Percentiles rank a stretch among this genome's conserved stretches.
These are phyloP conservation scores for Antheraea pernyi DNA, from an alignment of 1,140 invertebrate species.

Conservation along the genomic window DNA sequence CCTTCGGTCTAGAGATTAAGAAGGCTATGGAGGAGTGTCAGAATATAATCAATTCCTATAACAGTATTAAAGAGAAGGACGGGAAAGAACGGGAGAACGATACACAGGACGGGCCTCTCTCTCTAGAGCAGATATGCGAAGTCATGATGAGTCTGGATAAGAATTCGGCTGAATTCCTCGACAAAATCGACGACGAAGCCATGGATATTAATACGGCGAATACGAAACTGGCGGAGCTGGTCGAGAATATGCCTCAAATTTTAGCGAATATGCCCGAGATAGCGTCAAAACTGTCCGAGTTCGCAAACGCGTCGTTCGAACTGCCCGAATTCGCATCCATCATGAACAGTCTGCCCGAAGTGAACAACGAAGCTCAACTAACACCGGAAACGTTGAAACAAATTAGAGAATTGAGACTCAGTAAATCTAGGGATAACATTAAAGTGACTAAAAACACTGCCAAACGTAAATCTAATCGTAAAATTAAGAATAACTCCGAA, in stretches of 20 bases:
- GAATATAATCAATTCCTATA: conserved; percentile 71
- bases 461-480: conserved; percentile 62
- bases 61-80: conserved; percentile 36
- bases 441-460: conserved; percentile 70
- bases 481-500: conserved; percentile 41
- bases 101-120: conserved; percentile 38
- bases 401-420: conserved; percentile 64
- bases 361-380: conserved; percentile 60
- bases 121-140: conserved; percentile 65
- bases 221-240: conserved; percentile 55
- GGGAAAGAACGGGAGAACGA: conserved; percentile 42
- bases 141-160: conserved; percentile 67
- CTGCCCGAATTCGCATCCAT: conserved; percentile 66
- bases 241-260: conserved; percentile 71
- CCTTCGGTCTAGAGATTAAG: conserved; percentile 66
- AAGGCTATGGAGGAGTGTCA: conserved; percentile 72
- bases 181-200: conserved; percentile 54
- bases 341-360: conserved; percentile 60
- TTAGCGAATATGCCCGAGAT: conserved; percentile 71
- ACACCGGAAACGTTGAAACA: conserved; percentile 72
- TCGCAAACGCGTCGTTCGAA: conserved; percentile 60
- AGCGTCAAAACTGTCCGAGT: conserved; percentile 61
- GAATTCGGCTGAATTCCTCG: conserved; percentile 56
- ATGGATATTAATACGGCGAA: conserved; percentile 49
- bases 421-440: conserved; percentile 55